Conservation (phyloP, 2,888 invertebrate species). For the Cheilosia vernalis region DNA sequence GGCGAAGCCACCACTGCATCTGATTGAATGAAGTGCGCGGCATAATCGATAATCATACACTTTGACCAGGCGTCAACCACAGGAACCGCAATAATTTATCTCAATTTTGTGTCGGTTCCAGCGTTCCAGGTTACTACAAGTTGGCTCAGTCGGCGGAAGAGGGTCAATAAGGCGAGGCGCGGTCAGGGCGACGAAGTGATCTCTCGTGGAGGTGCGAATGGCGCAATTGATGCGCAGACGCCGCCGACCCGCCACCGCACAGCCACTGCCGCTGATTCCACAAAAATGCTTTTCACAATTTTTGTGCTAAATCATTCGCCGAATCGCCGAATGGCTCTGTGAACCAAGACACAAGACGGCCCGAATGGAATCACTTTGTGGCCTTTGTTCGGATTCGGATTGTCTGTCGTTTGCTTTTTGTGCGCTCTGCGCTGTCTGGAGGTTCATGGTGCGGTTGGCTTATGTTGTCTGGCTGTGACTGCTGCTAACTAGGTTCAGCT, state of each 20-base stretch:
- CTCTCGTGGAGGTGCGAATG: constrained; percentile 65
- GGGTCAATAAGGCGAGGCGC: constrained; percentile 47
- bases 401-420: constrained; percentile 42
- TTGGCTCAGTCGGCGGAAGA: constrained; percentile 30
- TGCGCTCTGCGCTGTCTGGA: constrained; percentile 22
- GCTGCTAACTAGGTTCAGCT: constrained; percentile 43
- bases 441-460: constrained; percentile 48
- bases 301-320: constrained; percentile 69
- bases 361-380: constrained; percentile 63
- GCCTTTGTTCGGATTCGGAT: constrained; percentile 57
- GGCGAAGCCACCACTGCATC: constrained; percentile 66
- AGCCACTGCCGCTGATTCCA: constrained; percentile 17
- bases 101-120: constrained; percentile 76
- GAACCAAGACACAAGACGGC: constrained; percentile 51
- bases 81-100: constrained; percentile 78
- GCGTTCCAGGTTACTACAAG: constrained; percentile 71
- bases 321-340: constrained; percentile 27
- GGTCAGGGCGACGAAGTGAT: constrained; percentile 43
- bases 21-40: constrained; percentile 76
- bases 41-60: constrained; percentile 76
- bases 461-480: constrained; percentile 38
- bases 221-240: constrained; percentile 72
- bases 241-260: constrained; percentile 39
- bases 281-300: constrained; percentile 68
- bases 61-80: constrained; percentile 77